Evolutionary conservation across 2,113 vertebrate species (phyloP).

Genomic region (Tupaia tana): DNA sequence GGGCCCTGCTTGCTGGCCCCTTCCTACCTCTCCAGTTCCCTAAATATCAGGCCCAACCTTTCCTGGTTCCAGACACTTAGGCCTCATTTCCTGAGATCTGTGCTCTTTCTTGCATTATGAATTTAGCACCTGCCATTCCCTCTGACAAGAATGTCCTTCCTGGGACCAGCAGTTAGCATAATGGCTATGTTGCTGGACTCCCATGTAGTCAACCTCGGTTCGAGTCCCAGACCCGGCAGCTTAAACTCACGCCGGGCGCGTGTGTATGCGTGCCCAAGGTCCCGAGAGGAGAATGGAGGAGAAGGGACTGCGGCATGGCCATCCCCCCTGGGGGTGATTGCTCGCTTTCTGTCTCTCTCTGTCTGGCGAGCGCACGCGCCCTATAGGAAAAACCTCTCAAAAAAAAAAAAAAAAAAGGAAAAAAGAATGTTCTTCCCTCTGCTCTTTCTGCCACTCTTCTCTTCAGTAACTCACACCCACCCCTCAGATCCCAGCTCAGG

Average conservation of each 20-base stretch:
- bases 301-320: too few relatives aligned
- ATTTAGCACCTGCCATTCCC: not conserved
- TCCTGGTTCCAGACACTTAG: not conserved
- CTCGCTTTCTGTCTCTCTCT: too few relatives aligned
- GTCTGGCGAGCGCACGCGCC: too few relatives aligned
- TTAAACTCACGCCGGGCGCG: too few relatives aligned
- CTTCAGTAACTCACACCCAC: not conserved
- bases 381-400: too few relatives aligned
- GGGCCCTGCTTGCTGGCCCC: not conserved
- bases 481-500: not conserved
- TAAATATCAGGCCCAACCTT: not conserved
- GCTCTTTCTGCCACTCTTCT: not conserved
- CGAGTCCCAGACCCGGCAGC: too few relatives aligned
- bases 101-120: not conserved
- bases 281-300: too few relatives aligned
- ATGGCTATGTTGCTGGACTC: too few relatives aligned
- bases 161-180: too few relatives aligned
- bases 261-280: too few relatives aligned
- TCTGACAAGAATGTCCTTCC: not conserved
- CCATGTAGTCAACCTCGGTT: too few relatives aligned
- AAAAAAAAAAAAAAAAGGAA: not conserved
- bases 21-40: not conserved
- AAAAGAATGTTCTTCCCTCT: not conserved
- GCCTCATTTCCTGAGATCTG: not conserved
- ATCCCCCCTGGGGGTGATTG: too few relatives aligned